These are phyloP conservation scores for Brachylomia viminalis DNA, from an alignment of 2,888 invertebrate species.

Conservation along the genomic window DNA sequence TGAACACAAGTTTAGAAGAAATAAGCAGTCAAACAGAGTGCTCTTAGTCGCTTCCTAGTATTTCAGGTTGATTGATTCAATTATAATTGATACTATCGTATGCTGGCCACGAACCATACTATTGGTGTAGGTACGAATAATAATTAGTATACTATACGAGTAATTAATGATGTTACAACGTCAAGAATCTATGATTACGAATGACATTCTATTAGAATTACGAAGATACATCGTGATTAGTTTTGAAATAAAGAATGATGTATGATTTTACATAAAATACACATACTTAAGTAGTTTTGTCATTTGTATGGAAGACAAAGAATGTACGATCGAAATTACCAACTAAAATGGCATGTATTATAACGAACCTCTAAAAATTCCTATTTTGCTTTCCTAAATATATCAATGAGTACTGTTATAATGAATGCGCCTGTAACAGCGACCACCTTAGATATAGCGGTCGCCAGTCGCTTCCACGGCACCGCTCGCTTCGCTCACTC, in stretches of 20 bases:
- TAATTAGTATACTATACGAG: slow-evolving; percentile 10
- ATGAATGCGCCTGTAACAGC: not conserved
- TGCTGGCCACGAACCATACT: not conserved
- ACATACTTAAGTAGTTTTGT: not conserved
- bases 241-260: slow-evolving; percentile 24
- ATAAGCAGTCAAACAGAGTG: no score
- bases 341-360: not conserved
- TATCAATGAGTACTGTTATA: not conserved
- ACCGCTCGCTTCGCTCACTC: not conserved
- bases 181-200: slow-evolving; percentile 19
- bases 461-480: not conserved
- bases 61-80: slow-evolving; percentile 7
- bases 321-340: not conserved
- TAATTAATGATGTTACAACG: slow-evolving; percentile 25
- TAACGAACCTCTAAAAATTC: no score
- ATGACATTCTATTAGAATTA: slow-evolving; percentile 38
- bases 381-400: not conserved
- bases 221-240: slow-evolving; percentile 18
- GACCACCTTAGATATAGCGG: not conserved
- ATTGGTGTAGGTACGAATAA: slow-evolving; percentile 22
- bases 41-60: not conserved
- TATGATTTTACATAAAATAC: not conserved
- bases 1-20: no score
- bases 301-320: not conserved
- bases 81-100: not conserved